Conservation (phyloP, 1,140 invertebrate species). For the Drosophila equinoxialis region DNA sequence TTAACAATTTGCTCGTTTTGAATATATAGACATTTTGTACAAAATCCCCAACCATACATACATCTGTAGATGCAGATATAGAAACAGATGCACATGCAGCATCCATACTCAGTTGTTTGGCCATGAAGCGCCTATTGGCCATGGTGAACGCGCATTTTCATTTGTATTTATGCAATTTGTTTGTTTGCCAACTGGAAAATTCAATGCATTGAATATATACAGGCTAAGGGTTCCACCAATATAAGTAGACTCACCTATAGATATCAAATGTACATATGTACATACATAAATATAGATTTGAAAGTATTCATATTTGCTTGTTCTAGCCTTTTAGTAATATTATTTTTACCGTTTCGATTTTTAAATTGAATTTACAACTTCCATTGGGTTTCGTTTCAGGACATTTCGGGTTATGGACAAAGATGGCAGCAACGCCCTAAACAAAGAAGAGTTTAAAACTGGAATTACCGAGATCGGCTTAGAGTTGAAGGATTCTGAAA, state of each 20-base stretch:
- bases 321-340: conserved; percentile 14
- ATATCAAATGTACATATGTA: no score
- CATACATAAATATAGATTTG: background rate
- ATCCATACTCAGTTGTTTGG: conserved; percentile 35
- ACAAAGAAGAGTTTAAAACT: conserved; percentile 91
- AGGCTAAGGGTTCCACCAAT: conserved; percentile 31
- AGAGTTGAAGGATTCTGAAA: conserved; percentile 87
- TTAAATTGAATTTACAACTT: conserved; percentile 33
- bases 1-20: conserved; percentile 75
- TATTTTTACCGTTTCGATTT: conserved; percentile 30
- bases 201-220: conserved; percentile 67
- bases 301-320: conserved; percentile 35
- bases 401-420: conserved; percentile 96
- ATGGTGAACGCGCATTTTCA: conserved; percentile 65
- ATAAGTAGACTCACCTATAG: background rate
- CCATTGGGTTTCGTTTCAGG: conserved; percentile 83
- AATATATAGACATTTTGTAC: conserved; percentile 79
- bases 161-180: conserved; percentile 81
- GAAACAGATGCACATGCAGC: conserved; percentile 25
- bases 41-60: conserved; percentile 50
- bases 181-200: conserved; percentile 77
- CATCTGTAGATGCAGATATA: conserved; percentile 59
- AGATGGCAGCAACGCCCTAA: conserved; percentile 92
- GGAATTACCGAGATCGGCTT: conserved; percentile 92
- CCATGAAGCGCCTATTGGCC: conserved; percentile 46